Base-by-base conservation (phyloP, 2,888 invertebrate genomes). In the Athalia circularis region DNA sequence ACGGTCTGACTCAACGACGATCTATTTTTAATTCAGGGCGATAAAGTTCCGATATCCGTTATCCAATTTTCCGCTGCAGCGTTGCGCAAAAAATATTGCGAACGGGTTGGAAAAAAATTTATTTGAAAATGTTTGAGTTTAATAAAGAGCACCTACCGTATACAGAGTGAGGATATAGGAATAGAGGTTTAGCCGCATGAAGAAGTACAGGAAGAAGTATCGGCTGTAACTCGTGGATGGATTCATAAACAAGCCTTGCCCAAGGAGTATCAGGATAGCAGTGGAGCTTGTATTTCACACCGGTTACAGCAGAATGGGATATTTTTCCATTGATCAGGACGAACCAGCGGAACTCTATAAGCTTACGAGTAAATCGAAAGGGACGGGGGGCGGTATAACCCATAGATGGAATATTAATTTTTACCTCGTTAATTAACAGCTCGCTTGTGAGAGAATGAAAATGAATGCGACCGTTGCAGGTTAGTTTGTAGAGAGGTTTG, bases 231-330 rank as follows among this genome's bases (percentile, higher is more conserved):
- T 77, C 47, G 48, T 62, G 59, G 68, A 77, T 77, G 68, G 77
- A 77, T 77, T 83, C 84, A 81, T 84, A 84, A 84, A 84, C 83
- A 84, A 83, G 83, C 84, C 84, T 79, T 80, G 45, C 80, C 79
- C 13, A 7, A 11, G 72, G 6, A 59, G 4, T 54, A n/a, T n/a
- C 76, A 77, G 77, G 81, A 80, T 80, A 82, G 81, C 29, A 80
- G 80, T 80, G 83, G 80, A 79, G 82, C 84, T 83, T 84, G 84
- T 84, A 84, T 81, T 84, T 84, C 83, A 83, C 84, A 79, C 83
- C 81, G 83, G 83, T 72, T 50, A 83, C 84, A 84, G 84, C 80
- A 84, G 83, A 84, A 84, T 84, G 79, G 84, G 78, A 81, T 80
- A 78, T 75, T 78, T 72, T 29, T 29, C 29, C 29, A 29, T 29